These are phyloP conservation scores for Takifugu flavidus DNA, from an alignment of 2,113 vertebrate genomes.

Conservation along the genomic window DNA sequence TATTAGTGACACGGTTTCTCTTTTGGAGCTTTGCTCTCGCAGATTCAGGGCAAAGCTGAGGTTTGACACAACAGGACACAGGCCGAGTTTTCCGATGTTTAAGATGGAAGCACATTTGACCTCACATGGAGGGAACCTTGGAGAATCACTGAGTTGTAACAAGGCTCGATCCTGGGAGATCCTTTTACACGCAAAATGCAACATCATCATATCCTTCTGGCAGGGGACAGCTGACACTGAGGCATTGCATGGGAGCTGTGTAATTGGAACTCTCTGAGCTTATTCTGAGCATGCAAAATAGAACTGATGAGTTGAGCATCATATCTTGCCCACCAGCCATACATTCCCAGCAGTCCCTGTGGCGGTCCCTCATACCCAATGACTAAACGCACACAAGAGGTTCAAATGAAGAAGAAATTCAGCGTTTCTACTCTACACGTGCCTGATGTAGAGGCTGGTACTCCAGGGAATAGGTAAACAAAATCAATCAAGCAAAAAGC, in stretches of 20 bases:
- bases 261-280: conserved; percentile 70
- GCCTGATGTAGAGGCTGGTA: conserved; percentile 65
- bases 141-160: conserved; percentile 51
- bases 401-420: conserved; percentile 65
- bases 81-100: neutral
- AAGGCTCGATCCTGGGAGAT: conserved; percentile 62
- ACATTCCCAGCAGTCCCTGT: conserved; percentile 42
- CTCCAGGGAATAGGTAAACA: conserved; percentile 28
- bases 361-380: conserved; percentile 34
- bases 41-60: conserved; percentile 19
- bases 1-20: neutral
- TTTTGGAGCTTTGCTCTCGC: conserved; percentile 11
- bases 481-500: conserved; percentile 10
- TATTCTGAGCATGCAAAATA: conserved; percentile 74
- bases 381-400: conserved; percentile 32
- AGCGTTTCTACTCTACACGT: conserved; percentile 36
- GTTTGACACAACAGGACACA: conserved; percentile 2
- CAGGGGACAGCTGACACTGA: conserved; percentile 72
- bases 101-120: neutral
- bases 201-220: conserved; percentile 72
- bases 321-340: conserved; percentile 49
- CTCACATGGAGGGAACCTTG: conserved; percentile 7
- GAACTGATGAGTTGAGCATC: conserved; percentile 61
- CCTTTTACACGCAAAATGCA: conserved; percentile 72
- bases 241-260: conserved; percentile 70